phyloP scores from a whole-genome alignment of 1,140 invertebrate species.

The Halictus rubicundus region DNA sequence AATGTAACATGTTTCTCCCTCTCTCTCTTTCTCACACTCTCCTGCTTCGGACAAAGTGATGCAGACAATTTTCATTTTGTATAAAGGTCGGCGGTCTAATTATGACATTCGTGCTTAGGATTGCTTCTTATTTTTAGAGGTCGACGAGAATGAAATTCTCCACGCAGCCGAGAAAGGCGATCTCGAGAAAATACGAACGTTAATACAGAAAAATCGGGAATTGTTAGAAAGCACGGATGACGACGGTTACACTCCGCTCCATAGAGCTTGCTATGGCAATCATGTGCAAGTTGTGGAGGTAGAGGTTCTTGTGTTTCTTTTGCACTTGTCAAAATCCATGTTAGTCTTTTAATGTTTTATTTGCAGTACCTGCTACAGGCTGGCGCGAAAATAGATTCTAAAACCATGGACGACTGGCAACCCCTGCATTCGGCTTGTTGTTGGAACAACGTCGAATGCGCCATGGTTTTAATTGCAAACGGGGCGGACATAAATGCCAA shows the following conservation, averaged over 20 bases:
- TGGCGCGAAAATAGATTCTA: constrained; percentile 87
- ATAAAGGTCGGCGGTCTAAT: too few species aligned
- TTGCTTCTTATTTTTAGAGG: constrained; percentile 78
- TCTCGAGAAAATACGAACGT: constrained; percentile 83
- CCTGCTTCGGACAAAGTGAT: too few species aligned
- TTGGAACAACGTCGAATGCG: constrained; percentile 93
- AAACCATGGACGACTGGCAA: constrained; percentile 94
- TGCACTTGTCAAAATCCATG: background rate
- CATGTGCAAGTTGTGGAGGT: constrained; percentile 89
- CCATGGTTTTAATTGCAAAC: constrained; percentile 87
- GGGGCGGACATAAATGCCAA: constrained; percentile 93
- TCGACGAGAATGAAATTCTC: constrained; percentile 86
- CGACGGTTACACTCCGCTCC: constrained; percentile 95
- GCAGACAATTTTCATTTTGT: background rate
- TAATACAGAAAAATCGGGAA: constrained; percentile 83
- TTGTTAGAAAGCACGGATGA: constrained; percentile 88
- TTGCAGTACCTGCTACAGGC: constrained; percentile 85
- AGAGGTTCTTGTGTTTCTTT: background rate
- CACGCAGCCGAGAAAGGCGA: constrained; percentile 92
- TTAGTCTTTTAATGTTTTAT: background rate
- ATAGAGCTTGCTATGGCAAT: constrained; percentile 95
- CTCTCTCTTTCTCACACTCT: too few species aligned
- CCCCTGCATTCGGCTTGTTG: constrained; percentile 95
- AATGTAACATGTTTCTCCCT: too few species aligned
- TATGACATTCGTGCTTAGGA: too few species aligned